These are phyloP conservation scores for Nasonia giraulti DNA, from an alignment of 1,140 invertebrate species.

Conservation along the genomic window DNA sequence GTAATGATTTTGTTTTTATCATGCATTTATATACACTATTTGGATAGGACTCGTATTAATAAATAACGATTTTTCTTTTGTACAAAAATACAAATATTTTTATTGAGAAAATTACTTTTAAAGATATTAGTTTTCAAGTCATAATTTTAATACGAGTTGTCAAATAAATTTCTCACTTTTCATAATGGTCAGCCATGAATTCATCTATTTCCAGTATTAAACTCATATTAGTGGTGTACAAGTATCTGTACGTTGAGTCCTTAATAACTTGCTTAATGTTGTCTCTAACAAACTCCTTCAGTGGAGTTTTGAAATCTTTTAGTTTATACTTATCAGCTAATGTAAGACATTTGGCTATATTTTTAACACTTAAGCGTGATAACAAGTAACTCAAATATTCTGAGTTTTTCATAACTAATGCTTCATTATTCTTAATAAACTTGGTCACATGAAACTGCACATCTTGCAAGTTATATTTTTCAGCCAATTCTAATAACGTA, in stretches of 20 bases:
- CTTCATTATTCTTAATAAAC: conserved; percentile 36
- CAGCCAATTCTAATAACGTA: background rate
- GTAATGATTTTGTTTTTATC: too few species aligned
- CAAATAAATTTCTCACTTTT: background rate
- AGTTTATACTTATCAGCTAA: conserved; percentile 39
- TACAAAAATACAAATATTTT: conserved; percentile 10
- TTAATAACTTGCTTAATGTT: conserved; percentile 35
- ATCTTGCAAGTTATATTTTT: conserved; percentile 34
- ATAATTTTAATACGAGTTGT: background rate
- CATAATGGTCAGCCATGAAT: conserved; percentile 31
- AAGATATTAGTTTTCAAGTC: conserved; percentile 5
- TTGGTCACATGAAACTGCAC: background rate
- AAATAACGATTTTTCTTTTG: background rate
- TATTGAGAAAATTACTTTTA: background rate
- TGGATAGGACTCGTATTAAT: too few species aligned
- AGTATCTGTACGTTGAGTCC: conserved; percentile 32
- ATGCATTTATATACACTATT: too few species aligned
- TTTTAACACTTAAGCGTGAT: conserved; percentile 7
- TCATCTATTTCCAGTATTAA: conserved; percentile 38
- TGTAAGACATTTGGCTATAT: conserved; percentile 23
- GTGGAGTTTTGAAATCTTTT: conserved; percentile 22
- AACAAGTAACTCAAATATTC: conserved; percentile 31
- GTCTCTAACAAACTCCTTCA: conserved; percentile 33
- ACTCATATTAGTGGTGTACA: conserved; percentile 26
- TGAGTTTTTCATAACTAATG: conserved; percentile 15